Evolutionary conservation across 2,113 vertebrate species (phyloP).

Genomic region (Terrapene triunguis): DNA sequence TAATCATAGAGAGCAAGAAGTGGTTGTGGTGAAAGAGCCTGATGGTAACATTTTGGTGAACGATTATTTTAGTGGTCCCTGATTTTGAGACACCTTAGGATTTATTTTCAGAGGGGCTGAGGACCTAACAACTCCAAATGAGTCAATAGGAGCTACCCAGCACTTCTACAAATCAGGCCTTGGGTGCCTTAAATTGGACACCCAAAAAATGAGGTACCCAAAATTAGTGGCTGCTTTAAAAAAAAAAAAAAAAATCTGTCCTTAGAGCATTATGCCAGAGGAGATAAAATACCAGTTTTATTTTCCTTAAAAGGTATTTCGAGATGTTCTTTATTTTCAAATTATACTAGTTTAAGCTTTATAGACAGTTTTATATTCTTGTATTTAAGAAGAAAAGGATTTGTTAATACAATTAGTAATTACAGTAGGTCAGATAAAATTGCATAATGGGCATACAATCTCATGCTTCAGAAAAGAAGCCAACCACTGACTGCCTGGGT

Average conservation of each 20-base stretch:
- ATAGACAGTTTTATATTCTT: conserved; percentile 31
- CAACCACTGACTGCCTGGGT: conserved; percentile 59
- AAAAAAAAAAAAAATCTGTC: not conserved
- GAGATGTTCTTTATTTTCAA: conserved; percentile 6
- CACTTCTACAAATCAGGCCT: not conserved
- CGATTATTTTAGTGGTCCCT: conserved; percentile 5
- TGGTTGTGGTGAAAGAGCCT: conserved; percentile 89
- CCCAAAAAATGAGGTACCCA: not conserved
- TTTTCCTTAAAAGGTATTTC: conserved; percentile 27
- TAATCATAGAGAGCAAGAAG: conserved; percentile 83
- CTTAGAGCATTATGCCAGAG: not conserved
- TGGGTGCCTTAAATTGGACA: not conserved
- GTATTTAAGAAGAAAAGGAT: conserved; percentile 17
- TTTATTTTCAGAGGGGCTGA: not conserved
- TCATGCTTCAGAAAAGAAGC: conserved; percentile 43
- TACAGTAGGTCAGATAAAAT: conserved; percentile 37
- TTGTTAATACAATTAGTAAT: conserved; percentile 27
- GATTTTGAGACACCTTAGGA: not conserved
- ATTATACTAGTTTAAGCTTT: not conserved
- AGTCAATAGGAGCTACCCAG: not conserved
- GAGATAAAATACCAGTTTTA: not conserved
- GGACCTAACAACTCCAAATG: not conserved
- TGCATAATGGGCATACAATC: not conserved
- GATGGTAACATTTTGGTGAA: conserved; percentile 84
- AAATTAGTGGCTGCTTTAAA: not conserved